Percentiles rank a stretch among this genome's conserved stretches.
Conservation (phyloP, 2,888 invertebrate genomes). For the Pilophorus perplexus region DNA sequence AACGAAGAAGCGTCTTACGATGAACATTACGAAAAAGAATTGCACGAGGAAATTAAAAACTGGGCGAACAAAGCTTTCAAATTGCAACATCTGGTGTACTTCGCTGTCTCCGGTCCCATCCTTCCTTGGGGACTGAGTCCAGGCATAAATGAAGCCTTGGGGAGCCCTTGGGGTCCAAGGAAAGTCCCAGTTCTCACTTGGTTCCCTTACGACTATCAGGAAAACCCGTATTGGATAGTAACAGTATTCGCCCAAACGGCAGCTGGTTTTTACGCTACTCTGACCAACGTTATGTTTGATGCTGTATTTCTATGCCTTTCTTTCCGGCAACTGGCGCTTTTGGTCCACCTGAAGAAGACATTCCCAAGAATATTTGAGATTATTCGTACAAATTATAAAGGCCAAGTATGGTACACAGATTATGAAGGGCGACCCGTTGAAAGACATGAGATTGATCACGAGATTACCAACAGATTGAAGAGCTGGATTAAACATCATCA, state of each 20-base stretch:
- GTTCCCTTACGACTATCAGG: background rate
- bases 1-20: slow-evolving; percentile 14
- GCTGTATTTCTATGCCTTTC: slow-evolving; percentile 4
- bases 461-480: background rate
- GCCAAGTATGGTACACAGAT: background rate
- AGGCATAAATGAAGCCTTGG: background rate
- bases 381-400: background rate
- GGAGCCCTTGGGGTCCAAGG: slow-evolving; percentile 1
- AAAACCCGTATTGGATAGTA: background rate
- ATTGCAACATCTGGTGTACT: background rate
- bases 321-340: background rate
- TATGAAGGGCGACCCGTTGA: background rate
- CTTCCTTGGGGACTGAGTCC: background rate
- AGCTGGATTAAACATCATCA: slow-evolving; percentile 4
- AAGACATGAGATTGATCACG: background rate
- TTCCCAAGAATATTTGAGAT: slow-evolving; percentile 5
- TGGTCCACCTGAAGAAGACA: slow-evolving; percentile 9
- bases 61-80: background rate
- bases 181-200: background rate
- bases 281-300: slow-evolving; percentile 6
- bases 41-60: background rate
- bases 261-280: slow-evolving; percentile 10
- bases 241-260: background rate
- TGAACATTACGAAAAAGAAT: background rate
- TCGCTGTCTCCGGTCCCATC: background rate